phyloP scores from a whole-genome alignment of 1,140 invertebrate genomes.

The Eriocheir sinensis region DNA sequence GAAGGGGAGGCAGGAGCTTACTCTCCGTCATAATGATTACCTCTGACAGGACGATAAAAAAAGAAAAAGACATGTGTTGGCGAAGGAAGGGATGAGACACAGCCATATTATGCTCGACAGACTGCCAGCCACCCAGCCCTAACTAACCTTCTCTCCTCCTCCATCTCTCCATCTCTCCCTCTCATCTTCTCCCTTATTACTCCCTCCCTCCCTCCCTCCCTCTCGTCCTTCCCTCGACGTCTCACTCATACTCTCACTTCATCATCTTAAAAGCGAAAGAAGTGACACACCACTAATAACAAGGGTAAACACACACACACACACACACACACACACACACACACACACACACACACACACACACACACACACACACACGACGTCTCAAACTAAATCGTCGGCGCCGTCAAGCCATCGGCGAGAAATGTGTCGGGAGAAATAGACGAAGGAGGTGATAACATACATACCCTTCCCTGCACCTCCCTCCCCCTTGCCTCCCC shows the following conservation, averaged over 20 bases:
- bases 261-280: slow-evolving; percentile 20
- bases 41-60: not conserved
- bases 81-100: slow-evolving; percentile 13
- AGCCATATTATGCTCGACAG: slow-evolving; percentile 3
- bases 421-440: slow-evolving; percentile 35
- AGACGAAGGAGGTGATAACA: slow-evolving; percentile 39
- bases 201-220: slow-evolving; percentile 34
- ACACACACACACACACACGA: not conserved
- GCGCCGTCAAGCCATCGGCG: not conserved
- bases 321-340: not conserved
- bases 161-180: not conserved
- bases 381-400: slow-evolving; percentile 3
- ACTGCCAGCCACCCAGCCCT: slow-evolving; percentile 1
- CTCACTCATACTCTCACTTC: not conserved
- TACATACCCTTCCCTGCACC: not conserved
- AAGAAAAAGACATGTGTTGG: not conserved
- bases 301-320: not conserved
- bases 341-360: not conserved
- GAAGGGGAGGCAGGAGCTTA: not conserved
- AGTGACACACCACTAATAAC: not conserved
- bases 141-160: not conserved
- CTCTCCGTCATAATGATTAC: not conserved
- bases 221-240: not conserved
- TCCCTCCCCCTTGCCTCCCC: not conserved
- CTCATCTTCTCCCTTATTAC: not conserved